These are phyloP conservation scores for Rhynchomys soricoides DNA, from an alignment of 2,113 vertebrate species.

Conservation along the genomic window DNA sequence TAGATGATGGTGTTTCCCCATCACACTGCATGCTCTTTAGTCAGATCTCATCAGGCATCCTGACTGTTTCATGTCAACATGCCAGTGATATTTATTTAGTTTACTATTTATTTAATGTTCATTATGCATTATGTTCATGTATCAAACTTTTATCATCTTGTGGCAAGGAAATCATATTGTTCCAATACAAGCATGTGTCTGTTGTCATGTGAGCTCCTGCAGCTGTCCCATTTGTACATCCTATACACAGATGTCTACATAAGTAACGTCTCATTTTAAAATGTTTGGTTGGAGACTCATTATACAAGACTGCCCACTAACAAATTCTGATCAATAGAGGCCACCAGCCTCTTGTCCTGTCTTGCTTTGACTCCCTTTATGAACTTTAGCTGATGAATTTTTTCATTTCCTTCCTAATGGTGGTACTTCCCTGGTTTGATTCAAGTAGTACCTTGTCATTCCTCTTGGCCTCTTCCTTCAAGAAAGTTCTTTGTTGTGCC, in stretches of 20 bases:
- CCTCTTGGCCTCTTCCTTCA: background rate
- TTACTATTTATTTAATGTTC: background rate
- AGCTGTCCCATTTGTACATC: background rate
- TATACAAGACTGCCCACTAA: background rate
- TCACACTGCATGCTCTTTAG: background rate
- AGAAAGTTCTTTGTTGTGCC: background rate
- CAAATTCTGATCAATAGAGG: background rate
- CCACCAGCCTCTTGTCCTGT: background rate
- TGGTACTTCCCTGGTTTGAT: background rate
- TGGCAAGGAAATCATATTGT: background rate
- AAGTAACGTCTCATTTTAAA: background rate
- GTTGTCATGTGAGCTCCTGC: background rate
- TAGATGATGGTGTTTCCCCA: background rate
- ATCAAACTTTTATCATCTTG: constrained; percentile 22
- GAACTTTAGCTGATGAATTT: background rate
- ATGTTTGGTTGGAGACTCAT: background rate
- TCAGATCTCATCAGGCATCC: background rate
- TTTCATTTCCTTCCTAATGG: background rate
- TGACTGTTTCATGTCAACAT: background rate
- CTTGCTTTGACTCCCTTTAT: background rate
- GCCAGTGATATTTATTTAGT: background rate
- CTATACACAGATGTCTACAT: background rate
- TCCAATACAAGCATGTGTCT: background rate
- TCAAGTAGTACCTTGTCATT: background rate
- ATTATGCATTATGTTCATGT: background rate